Base-by-base conservation (phyloP, 2,888 invertebrate species). In the Diachrysia chrysitis region DNA sequence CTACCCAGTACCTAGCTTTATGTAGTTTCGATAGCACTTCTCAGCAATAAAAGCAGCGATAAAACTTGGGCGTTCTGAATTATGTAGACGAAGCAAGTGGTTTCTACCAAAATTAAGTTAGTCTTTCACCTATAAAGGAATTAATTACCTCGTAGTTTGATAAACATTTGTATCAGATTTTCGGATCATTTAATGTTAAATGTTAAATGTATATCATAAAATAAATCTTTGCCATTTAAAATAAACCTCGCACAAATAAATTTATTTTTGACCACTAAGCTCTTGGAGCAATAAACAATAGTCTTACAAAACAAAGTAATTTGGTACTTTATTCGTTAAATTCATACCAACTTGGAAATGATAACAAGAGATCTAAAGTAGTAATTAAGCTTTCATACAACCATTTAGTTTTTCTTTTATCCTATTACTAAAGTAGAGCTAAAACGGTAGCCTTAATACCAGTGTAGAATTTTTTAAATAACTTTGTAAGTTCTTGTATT, bases 401-500 rank as follows among this genome's bases (percentile, higher is more conserved):
- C 29, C 14, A 48, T 35, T 59, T 29, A 29, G 25, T 61, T 63
- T 54, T 54, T 46, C 10, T 54, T 63, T 29, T 0, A 5, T 23
- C 21, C 9, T 2, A 37, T 42, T n/a, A 21, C 58, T 60, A 58
- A 29, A 53, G 78, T 64, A 78, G n/a, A 59, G 14, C 53, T 64
- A 51, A 53, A 62, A 73, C 62, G 64, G 32, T 60, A 42, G 29
- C 51, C 21, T 37, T 66, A 37, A 53, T 58, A 69, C 58, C 25
- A 37, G 29, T 16, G 25, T 14, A 58, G 42, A 42, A 42, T 59
- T 78, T 70, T n/a, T 69, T 9, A 57, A 66, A 81, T 58, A 81
- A 69, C 68, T 63, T 55, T 51, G 32, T 35, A 14, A 35, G 46
- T 48, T 46, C 73, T 58, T 63, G 48, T 58, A 10, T 5, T 25